Evolutionary conservation across 2,797 vertebrate genomes (phyloP).

Genomic region (Clarias pachynema): DNA sequence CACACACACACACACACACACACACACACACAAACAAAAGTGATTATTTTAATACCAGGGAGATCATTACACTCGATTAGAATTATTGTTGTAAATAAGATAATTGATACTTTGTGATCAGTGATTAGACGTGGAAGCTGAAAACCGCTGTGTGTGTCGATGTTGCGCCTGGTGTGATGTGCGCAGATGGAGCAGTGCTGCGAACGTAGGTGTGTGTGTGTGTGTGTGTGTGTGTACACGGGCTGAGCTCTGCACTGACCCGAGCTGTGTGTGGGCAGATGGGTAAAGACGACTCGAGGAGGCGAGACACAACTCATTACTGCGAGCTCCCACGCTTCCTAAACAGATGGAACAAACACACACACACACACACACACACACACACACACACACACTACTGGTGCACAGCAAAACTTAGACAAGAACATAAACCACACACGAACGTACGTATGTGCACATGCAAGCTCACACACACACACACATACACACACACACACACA

Average conservation of each 20-base stretch:
- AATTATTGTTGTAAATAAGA: not conserved
- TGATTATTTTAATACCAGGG: not conserved
- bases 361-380: slow-evolving; percentile 43
- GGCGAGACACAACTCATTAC: slow-evolving; percentile 59
- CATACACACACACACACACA: not conserved
- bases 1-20: no score
- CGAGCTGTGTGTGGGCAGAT: slow-evolving; percentile 56
- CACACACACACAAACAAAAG: not conserved
- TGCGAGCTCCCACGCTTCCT: slow-evolving; percentile 59
- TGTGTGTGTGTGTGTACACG: slow-evolving; percentile 50
- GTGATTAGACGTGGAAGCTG: slow-evolving; percentile 2
- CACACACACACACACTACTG: slow-evolving; percentile 30
- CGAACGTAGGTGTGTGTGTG: slow-evolving; percentile 38
- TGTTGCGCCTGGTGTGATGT: slow-evolving; percentile 21
- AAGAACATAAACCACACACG: not conserved
- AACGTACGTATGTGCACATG: not conserved
- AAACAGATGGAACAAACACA: slow-evolving; percentile 57
- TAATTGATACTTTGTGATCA: slow-evolving; percentile 20
- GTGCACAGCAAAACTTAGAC: not conserved
- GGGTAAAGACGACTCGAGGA: slow-evolving; percentile 50
- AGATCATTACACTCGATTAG: not conserved
- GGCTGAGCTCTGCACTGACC: slow-evolving; percentile 50
- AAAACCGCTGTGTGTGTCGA: slow-evolving; percentile 13
- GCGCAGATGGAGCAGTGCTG: slow-evolving; percentile 42
- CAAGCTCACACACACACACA: not conserved